Conservation (phyloP, 2,888 invertebrate genomes). For the Epiblema foenella region DNA sequence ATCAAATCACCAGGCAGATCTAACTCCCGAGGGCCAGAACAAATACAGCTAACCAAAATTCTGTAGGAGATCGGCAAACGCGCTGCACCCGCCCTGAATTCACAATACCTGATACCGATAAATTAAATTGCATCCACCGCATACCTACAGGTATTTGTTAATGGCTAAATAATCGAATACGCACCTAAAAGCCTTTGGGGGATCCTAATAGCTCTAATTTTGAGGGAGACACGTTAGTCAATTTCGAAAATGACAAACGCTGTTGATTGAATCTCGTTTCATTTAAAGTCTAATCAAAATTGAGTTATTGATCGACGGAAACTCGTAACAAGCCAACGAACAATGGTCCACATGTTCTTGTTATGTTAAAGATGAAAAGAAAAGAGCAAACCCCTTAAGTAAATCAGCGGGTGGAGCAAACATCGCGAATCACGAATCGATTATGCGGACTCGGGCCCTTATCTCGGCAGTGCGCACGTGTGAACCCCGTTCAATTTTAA, state of each 20-base stretch:
- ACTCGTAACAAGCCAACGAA: constrained; percentile 49
- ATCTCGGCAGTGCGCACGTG: constrained; percentile 82
- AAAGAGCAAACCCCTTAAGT: constrained; percentile 79
- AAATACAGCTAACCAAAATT: constrained; percentile 58
- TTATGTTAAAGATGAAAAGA: constrained; percentile 67
- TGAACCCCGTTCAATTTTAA: constrained; percentile 84
- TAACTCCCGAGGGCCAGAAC: constrained; percentile 59
- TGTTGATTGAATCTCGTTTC: constrained; percentile 45
- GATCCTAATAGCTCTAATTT: constrained; percentile 65
- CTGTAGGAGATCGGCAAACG: constrained; percentile 41
- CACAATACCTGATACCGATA: constrained; percentile 61
- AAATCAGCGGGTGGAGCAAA: constrained; percentile 71
- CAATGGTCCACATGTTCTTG: constrained; percentile 62
- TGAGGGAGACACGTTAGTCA: constrained; percentile 55
- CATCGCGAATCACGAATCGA: constrained; percentile 73
- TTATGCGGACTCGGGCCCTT: constrained; percentile 74
- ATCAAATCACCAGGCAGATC: constrained; percentile 62
- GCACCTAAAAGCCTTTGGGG: constrained; percentile 53
- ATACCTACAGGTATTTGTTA: constrained; percentile 59
- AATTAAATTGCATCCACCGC: constrained; percentile 74
- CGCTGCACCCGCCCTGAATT: constrained; percentile 46
- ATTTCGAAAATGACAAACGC: constrained; percentile 42
- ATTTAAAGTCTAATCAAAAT: constrained; percentile 41
- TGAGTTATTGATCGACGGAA: constrained; percentile 27
- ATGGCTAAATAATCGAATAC: constrained; percentile 74